Conservation (phyloP, 2,888 invertebrate species). For the Hartigia nigra region DNA sequence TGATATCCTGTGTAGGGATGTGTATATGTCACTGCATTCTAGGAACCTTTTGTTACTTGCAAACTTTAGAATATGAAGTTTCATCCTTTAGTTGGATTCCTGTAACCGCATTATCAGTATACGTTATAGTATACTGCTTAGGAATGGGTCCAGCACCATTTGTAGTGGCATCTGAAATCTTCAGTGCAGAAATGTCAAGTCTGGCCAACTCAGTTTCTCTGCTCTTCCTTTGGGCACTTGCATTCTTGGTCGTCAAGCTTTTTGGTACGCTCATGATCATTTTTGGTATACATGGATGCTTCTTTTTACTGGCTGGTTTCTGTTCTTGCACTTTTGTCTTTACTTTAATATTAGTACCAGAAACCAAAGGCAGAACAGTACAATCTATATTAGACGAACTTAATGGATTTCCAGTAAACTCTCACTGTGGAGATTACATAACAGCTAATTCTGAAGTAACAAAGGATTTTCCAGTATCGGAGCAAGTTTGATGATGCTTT, state of each 20-base stretch:
- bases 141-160: constrained; percentile 70
- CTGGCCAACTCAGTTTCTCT: constrained; percentile 46
- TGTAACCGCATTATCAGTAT: constrained; percentile 67
- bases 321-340: constrained; percentile 49
- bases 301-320: constrained; percentile 48
- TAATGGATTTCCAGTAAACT: constrained; percentile 35
- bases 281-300: constrained; percentile 55
- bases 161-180: constrained; percentile 68
- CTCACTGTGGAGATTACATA: constrained; percentile 25
- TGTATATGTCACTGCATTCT: constrained; percentile 53
- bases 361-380: constrained; percentile 57
- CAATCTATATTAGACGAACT: constrained; percentile 56
- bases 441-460: constrained; percentile 27
- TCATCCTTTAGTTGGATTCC: constrained; percentile 67
- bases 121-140: constrained; percentile 68
- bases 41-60: constrained; percentile 58
- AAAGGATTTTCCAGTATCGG: constrained; percentile 8
- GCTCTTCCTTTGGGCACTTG: constrained; percentile 47
- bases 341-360: constrained; percentile 48
- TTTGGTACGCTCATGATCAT: constrained; percentile 43
- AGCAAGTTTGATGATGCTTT: not conserved
- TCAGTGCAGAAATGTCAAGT: constrained; percentile 54
- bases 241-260: constrained; percentile 52
- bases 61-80: constrained; percentile 45
- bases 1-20: constrained; percentile 64